Evolutionary conservation across 2,888 invertebrate genomes (phyloP).

Genomic region (Latheticus oryzae): DNA sequence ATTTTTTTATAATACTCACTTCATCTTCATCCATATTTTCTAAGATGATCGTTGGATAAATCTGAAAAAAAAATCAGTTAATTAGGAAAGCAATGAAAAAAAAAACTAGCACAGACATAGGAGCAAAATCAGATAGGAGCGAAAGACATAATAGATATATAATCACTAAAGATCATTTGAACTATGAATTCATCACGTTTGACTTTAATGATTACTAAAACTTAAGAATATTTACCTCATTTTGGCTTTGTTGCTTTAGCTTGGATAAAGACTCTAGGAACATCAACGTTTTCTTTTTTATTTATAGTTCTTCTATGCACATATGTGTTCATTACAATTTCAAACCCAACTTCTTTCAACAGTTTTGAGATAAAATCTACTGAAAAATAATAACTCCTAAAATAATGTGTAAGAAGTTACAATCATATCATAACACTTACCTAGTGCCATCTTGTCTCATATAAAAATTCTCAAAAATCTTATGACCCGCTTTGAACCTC

Average conservation of each 20-base stretch:
- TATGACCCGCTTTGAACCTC: conserved; percentile 91
- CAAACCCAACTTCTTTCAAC: conserved; percentile 78
- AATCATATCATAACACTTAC: conserved; percentile 60
- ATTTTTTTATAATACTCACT: too few relatives aligned
- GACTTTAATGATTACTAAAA: neutral
- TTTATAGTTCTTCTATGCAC: conserved; percentile 91
- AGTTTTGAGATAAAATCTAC: conserved; percentile 76
- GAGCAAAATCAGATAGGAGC: conserved; percentile 7
- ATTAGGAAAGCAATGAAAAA: too few relatives aligned
- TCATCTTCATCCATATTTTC: too few relatives aligned
- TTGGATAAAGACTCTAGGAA: conserved; percentile 93
- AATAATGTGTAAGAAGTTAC: conserved; percentile 50
- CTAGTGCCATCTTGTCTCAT: conserved; percentile 97
- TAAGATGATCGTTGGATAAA: too few relatives aligned
- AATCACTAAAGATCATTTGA: conserved; percentile 55
- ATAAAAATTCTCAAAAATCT: conserved; percentile 93
- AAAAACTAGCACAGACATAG: too few relatives aligned
- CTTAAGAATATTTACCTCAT: conserved; percentile 13
- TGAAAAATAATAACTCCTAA: conserved; percentile 84
- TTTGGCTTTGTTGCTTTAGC: conserved; percentile 74
- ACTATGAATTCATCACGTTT: conserved; percentile 60
- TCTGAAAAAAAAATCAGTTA: too few relatives aligned
- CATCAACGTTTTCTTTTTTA: conserved; percentile 90
- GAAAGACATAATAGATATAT: conserved; percentile 10
- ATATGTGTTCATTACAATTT: conserved; percentile 77